A percentile compares a stretch with the other conserved stretches of the same genome.
Conservation (phyloP, 2,888 invertebrate species). For the Pantelozetes paolii region DNA sequence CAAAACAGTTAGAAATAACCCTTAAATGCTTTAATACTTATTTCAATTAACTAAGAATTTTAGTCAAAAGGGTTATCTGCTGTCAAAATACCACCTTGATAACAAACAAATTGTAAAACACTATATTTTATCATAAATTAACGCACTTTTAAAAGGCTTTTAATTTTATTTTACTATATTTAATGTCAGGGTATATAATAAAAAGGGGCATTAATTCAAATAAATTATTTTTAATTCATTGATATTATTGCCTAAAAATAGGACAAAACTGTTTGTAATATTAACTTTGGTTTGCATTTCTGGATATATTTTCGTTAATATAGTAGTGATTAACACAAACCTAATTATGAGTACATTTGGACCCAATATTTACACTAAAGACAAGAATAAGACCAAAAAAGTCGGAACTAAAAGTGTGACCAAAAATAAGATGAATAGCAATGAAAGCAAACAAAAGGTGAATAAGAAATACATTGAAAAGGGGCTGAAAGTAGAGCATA, state of each 20-base stretch:
- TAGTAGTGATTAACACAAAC: not conserved
- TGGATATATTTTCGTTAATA: not conserved
- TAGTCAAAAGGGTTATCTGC: too few species aligned
- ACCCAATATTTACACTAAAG: not conserved
- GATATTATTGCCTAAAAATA: not conserved
- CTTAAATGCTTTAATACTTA: too few species aligned
- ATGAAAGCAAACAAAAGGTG: not conserved
- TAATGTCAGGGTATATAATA: too few species aligned
- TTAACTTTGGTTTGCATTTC: not conserved
- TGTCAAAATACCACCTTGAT: too few species aligned
- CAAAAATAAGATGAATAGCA: not conserved
- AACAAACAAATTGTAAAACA: not conserved
- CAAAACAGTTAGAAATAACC: too few species aligned
- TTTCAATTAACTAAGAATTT: too few species aligned
- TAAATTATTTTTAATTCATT: too few species aligned
- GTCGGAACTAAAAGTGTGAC: not conserved
- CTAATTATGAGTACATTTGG: conserved; percentile 5
- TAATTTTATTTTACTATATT: too few species aligned
- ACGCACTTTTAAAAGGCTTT: too few species aligned
- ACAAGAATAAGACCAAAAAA: not conserved
- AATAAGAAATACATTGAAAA: not conserved
- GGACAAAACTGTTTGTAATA: not conserved
- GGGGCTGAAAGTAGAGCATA: not conserved
- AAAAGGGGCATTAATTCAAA: too few species aligned
- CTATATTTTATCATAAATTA: too few species aligned